Conservation (phyloP, 2,888 invertebrate genomes). For the Drosophila koepferae region DNA sequence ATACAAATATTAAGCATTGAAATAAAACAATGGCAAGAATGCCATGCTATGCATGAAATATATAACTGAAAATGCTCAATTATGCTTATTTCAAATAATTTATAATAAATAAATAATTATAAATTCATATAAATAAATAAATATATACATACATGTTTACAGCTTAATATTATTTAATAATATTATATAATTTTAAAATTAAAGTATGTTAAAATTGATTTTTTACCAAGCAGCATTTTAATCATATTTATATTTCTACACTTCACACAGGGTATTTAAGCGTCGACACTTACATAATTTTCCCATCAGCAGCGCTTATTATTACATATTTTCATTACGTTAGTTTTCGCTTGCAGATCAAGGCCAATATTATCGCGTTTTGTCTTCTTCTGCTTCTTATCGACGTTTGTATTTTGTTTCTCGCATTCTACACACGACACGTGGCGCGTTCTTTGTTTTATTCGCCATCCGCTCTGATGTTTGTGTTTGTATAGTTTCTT, state of each 20-base stretch:
- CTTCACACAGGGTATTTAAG: neutral
- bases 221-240: neutral
- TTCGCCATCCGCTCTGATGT: neutral
- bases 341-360: slow-evolving; percentile 15
- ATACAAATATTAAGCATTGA: neutral
- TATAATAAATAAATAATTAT: neutral
- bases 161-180: neutral
- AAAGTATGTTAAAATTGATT: neutral
- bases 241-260: neutral
- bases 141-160: neutral
- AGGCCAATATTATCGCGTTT: slow-evolving; percentile 8
- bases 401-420: slow-evolving; percentile 38
- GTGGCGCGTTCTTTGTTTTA: slow-evolving; percentile 9
- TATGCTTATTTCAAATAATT: too few relatives aligned
- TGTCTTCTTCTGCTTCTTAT: slow-evolving; percentile 37
- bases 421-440: slow-evolving; percentile 4
- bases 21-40: too few relatives aligned
- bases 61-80: too few relatives aligned
- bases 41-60: too few relatives aligned
- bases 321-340: neutral
- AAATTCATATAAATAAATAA: neutral
- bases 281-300: neutral
- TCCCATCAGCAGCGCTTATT: neutral
- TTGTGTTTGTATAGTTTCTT: neutral
- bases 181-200: neutral